Evolutionary conservation across 2,797 vertebrate species (phyloP).

Genomic region (Darevskia mixta): DNA sequence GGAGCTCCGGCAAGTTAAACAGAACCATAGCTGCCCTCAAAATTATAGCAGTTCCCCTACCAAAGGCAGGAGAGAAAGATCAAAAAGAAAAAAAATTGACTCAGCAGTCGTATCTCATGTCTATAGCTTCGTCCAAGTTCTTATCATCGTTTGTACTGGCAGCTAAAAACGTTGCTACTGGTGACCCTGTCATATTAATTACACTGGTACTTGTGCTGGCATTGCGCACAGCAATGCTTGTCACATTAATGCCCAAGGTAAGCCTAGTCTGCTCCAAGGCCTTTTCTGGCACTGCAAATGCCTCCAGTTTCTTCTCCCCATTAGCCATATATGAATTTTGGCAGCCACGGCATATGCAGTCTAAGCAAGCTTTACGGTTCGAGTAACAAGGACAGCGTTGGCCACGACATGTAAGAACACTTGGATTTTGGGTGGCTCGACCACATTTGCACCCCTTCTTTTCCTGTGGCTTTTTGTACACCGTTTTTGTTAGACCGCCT

Average conservation of each 20-base stretch:
- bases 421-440: slow-evolving; percentile 98
- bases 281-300: slow-evolving; percentile 98
- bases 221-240: slow-evolving; percentile 93
- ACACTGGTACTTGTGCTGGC: slow-evolving; percentile 89
- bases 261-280: slow-evolving; percentile 98
- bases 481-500: slow-evolving; percentile 95
- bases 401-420: slow-evolving; percentile 99
- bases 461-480: slow-evolving; percentile 98
- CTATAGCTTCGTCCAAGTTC: slow-evolving; percentile 95
- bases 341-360: slow-evolving; percentile 99
- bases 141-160: slow-evolving; percentile 93
- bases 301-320: slow-evolving; percentile 99
- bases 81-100: slow-evolving; percentile 63
- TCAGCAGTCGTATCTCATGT: slow-evolving; percentile 99
- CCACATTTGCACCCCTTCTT: slow-evolving; percentile 99
- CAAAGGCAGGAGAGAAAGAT: slow-evolving; percentile 80
- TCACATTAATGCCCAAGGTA: slow-evolving; percentile 99
- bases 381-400: slow-evolving; percentile 99
- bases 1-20: slow-evolving; percentile 89
- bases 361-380: slow-evolving; percentile 99
- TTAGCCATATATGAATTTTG: slow-evolving; percentile 99
- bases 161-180: slow-evolving; percentile 90
- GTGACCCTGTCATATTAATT: slow-evolving; percentile 91
- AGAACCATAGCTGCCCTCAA: slow-evolving; percentile 94
- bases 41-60: slow-evolving; percentile 85